Percentiles rank a stretch among this genome's conserved stretches.
These are phyloP conservation scores for Panagrolaimus sp. DNA, from an alignment of 1,140 invertebrate genomes.

Conservation along the genomic window DNA sequence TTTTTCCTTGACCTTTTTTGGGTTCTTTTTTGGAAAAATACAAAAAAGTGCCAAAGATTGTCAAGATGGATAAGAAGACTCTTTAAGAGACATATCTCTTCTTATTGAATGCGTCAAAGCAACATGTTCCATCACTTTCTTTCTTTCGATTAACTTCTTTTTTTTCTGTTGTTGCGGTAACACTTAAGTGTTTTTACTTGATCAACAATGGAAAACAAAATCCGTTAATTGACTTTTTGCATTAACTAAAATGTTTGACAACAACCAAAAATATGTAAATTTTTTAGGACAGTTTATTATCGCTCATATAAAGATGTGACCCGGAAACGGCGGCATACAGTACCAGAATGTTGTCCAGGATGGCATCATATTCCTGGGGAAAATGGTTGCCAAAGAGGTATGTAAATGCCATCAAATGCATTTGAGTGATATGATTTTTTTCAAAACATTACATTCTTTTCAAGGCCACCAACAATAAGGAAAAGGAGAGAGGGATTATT, in stretches of 20 bases:
- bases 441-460: no score
- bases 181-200: neutral
- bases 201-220: neutral
- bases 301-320: conserved; percentile 60
- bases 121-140: no score
- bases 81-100: conserved; percentile 1
- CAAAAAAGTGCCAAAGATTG: neutral
- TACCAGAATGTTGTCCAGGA: conserved; percentile 62
- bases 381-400: conserved; percentile 59
- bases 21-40: neutral
- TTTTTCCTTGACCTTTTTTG: neutral
- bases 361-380: conserved; percentile 61
- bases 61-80: neutral
- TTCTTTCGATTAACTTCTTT: no score
- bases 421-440: no score
- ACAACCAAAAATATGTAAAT: conserved; percentile 11
- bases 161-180: no score
- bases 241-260: neutral
- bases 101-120: no score
- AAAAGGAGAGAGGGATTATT: no score
- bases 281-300: conserved; percentile 63
- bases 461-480: no score
- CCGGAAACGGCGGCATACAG: conserved; percentile 57
- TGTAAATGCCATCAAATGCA: neutral
- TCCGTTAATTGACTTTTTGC: neutral